Conservation (phyloP, 2,888 invertebrate genomes). For the Volucella inflata region DNA sequence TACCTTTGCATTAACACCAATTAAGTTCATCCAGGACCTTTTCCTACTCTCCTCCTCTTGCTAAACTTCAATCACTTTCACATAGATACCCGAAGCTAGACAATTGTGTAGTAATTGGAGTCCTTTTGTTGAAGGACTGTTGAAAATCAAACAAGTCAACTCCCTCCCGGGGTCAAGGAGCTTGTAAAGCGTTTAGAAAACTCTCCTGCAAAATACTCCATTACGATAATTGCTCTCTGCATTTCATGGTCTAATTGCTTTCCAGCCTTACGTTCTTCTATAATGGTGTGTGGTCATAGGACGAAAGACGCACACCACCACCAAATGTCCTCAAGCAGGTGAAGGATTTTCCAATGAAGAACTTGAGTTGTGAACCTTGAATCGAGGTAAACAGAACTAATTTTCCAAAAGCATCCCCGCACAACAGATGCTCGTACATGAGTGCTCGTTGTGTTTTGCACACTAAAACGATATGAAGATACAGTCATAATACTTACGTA, state of each 20-base stretch:
- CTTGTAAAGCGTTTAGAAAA: constrained; percentile 62
- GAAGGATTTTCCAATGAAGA: constrained; percentile 23
- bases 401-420: constrained; percentile 1
- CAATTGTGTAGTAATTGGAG: constrained; percentile 34
- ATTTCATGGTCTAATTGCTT: constrained; percentile 57
- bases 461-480: not conserved
- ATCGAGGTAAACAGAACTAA: not conserved
- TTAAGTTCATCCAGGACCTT: constrained; percentile 23
- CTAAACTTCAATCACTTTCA: too few species aligned
- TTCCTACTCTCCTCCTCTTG: not conserved
- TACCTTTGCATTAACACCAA: constrained; percentile 48
- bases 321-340: constrained; percentile 57
- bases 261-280: not conserved
- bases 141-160: constrained; percentile 56
- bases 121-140: constrained; percentile 33
- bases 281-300: constrained; percentile 42
- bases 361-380: constrained; percentile 25
- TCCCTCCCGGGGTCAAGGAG: constrained; percentile 40
- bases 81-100: not conserved
- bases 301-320: constrained; percentile 47
- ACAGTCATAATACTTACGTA: not conserved
- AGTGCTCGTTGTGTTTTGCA: not conserved
- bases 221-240: constrained; percentile 66
- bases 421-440: not conserved
- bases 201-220: constrained; percentile 57